Percentiles rank a stretch among this genome's conserved stretches.
These are phyloP conservation scores for Bambusicola thoracicus DNA, from an alignment of 2,113 vertebrate species.

Conservation along the genomic window DNA sequence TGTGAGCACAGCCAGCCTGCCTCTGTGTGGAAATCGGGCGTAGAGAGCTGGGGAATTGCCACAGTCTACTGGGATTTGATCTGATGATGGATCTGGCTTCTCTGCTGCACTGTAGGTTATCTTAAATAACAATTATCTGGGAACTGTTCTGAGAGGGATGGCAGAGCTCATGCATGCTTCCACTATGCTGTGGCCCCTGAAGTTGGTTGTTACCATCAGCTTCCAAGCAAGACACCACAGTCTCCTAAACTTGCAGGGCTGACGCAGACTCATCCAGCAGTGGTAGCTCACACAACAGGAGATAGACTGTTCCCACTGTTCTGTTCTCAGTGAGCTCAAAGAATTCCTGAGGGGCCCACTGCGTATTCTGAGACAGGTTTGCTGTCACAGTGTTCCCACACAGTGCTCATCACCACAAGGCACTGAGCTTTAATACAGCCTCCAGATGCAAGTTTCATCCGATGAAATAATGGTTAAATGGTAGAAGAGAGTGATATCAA, in stretches of 20 bases:
- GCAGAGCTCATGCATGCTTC: background rate
- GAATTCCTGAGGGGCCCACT: background rate
- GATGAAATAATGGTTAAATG: background rate
- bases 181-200: background rate
- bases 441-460: background rate
- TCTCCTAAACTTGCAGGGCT: background rate
- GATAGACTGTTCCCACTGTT: background rate
- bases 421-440: fast-evolving
- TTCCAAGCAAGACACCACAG: background rate
- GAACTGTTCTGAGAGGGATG: background rate
- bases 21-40: background rate
- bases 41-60: background rate
- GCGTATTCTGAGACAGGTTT: background rate
- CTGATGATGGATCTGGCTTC: background rate
- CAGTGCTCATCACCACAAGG: background rate
- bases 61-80: background rate
- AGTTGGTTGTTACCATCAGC: background rate
- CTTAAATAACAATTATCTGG: background rate
- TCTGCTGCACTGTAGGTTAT: background rate
- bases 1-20: background rate
- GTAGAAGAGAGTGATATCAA: background rate
- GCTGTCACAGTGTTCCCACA: background rate
- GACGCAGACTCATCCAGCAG: background rate
- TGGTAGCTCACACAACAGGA: background rate
- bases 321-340: background rate